These are phyloP conservation scores for Lithophane socia DNA, from an alignment of 2,888 invertebrate genomes.

Conservation along the genomic window DNA sequence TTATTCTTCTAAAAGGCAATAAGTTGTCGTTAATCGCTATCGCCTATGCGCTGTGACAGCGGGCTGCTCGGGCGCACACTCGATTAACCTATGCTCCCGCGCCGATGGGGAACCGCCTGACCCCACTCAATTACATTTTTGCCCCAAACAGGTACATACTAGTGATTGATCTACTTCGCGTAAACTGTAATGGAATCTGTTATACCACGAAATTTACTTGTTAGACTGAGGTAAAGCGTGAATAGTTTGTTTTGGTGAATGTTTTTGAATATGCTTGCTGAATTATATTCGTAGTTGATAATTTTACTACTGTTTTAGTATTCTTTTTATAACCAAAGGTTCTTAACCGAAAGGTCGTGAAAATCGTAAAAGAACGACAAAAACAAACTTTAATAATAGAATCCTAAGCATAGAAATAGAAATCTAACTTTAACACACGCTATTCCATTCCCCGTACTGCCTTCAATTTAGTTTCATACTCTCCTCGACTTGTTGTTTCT, in stretches of 20 bases:
- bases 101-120: constrained; percentile 78
- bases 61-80: constrained; percentile 73
- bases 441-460: constrained; percentile 11
- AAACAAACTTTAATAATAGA: constrained; percentile 24
- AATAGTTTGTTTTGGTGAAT: constrained; percentile 9
- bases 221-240: constrained; percentile 18
- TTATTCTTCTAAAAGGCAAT: constrained; percentile 42
- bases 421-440: constrained; percentile 29
- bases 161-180: constrained; percentile 78
- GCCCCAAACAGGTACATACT: constrained; percentile 72
- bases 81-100: constrained; percentile 85
- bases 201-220: constrained; percentile 32
- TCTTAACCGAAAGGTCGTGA: background rate
- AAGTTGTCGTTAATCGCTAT: constrained; percentile 63
- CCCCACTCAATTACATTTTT: constrained; percentile 84
- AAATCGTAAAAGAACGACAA: constrained; percentile 1
- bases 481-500: constrained; percentile 18
- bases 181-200: constrained; percentile 58
- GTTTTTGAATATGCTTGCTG: constrained; percentile 1
- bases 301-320: background rate
- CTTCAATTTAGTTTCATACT: constrained; percentile 19
- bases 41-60: constrained; percentile 65
- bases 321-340: background rate
- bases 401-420: constrained; percentile 40
- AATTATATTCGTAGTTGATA: background rate